A percentile compares a stretch with the other conserved stretches of the same genome.
phyloP scores from a whole-genome alignment of 2,113 vertebrate species.

The Dasyurus viverrinus region DNA sequence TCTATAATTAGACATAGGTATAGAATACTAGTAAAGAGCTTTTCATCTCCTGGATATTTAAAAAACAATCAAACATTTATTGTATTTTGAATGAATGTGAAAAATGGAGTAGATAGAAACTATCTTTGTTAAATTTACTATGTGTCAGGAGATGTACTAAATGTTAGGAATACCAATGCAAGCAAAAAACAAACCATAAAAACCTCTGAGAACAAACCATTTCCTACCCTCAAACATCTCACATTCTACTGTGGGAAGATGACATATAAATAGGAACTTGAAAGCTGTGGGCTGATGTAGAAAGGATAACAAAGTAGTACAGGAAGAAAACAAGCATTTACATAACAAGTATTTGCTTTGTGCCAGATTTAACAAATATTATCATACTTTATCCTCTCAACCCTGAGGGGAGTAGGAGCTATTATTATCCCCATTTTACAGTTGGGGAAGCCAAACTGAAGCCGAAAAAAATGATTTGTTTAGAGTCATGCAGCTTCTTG shows the following conservation, averaged over 20 bases:
- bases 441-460: neutral
- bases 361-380: neutral
- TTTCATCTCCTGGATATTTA: neutral
- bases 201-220: neutral
- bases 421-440: neutral
- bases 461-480: neutral
- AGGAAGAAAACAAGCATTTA: neutral
- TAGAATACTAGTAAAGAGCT: neutral
- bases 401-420: neutral
- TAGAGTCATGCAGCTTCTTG: neutral
- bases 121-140: neutral
- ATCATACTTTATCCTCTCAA: neutral
- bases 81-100: neutral
- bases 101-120: neutral
- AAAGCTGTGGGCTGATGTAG: neutral
- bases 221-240: neutral
- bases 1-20: neutral
- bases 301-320: neutral
- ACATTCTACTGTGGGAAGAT: neutral
- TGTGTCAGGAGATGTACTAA: neutral
- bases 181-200: no score
- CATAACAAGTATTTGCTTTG: neutral
- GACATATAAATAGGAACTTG: neutral
- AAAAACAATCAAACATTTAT: neutral
- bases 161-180: neutral